Evolutionary conservation across 2,113 vertebrate genomes (phyloP).

Genomic region (Morone saxatilis): DNA sequence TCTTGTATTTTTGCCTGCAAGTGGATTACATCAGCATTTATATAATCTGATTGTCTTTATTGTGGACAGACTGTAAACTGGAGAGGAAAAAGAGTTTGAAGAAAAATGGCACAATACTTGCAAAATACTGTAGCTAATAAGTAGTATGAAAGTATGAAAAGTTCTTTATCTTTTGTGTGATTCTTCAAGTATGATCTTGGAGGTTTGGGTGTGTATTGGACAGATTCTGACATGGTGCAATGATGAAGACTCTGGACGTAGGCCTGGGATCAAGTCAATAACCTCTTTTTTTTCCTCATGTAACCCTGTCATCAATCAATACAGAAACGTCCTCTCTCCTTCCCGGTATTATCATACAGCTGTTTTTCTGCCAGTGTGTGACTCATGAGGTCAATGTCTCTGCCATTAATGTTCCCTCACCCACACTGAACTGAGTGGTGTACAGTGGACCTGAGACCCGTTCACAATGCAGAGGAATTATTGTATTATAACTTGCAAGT

Average conservation of each 20-base stretch:
- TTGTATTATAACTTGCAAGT: neutral
- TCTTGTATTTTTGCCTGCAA: neutral
- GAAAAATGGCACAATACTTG: neutral
- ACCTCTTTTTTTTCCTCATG: conserved; percentile 11
- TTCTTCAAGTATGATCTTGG: no score
- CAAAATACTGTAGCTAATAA: no score
- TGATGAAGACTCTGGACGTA: neutral
- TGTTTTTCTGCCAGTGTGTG: conserved; percentile 7
- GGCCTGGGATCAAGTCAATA: conserved; percentile 22
- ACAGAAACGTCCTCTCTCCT: neutral
- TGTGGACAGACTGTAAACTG: neutral
- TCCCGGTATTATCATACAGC: conserved; percentile 27
- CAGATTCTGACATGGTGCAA: neutral
- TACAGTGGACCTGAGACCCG: conserved; percentile 30
- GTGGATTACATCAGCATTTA: neutral
- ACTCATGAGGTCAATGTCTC: conserved; percentile 45
- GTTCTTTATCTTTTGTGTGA: neutral
- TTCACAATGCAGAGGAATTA: neutral
- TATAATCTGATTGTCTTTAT: conserved; percentile 9
- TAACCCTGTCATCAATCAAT: conserved; percentile 36
- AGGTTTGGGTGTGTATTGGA: neutral
- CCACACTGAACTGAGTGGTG: neutral
- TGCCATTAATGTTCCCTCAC: neutral
- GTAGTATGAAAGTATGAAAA: no score
- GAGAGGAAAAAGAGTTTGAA: neutral